Conservation (phyloP, 2,113 vertebrate species). For the Laticauda colubrina region DNA sequence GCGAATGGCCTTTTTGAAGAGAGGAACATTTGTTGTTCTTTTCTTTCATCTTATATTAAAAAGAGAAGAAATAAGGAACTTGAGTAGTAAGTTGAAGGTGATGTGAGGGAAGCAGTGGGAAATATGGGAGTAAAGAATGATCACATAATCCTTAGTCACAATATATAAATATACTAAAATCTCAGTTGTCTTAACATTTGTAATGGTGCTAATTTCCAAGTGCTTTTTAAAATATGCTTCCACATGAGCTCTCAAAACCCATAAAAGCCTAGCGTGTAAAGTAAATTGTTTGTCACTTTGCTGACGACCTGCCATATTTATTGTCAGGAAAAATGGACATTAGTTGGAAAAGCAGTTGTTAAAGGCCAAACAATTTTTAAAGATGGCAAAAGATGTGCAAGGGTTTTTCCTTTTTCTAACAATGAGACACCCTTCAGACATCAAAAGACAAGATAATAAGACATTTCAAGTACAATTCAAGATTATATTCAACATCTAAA, state of each 20-base stretch:
- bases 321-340: conserved; percentile 97
- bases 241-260: conserved; percentile 90
- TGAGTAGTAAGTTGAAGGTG: conserved; percentile 47
- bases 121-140: conserved; percentile 45
- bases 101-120: conserved; percentile 46
- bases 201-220: conserved; percentile 84
- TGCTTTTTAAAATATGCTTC: conserved; percentile 85
- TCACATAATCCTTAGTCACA: conserved; percentile 1
- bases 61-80: conserved; percentile 68
- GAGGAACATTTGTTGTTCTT: conserved; percentile 54
- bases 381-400: conserved; percentile 88
- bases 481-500: conserved; percentile 99
- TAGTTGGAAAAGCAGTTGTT: conserved; percentile 98
- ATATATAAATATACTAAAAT: neutral
- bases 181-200: conserved; percentile 72
- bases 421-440: conserved; percentile 97
- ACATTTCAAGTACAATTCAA: conserved; percentile 99
- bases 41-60: conserved; percentile 53
- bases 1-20: conserved; percentile 49
- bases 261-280: conserved; percentile 86
- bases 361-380: conserved; percentile 94
- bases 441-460: conserved; percentile 99
- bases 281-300: conserved; percentile 88
- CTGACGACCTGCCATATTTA: conserved; percentile 90
- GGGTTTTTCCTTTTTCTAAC: conserved; percentile 90